Conservation (phyloP, 2,797 vertebrate genomes). For the Zalophus californianus region DNA sequence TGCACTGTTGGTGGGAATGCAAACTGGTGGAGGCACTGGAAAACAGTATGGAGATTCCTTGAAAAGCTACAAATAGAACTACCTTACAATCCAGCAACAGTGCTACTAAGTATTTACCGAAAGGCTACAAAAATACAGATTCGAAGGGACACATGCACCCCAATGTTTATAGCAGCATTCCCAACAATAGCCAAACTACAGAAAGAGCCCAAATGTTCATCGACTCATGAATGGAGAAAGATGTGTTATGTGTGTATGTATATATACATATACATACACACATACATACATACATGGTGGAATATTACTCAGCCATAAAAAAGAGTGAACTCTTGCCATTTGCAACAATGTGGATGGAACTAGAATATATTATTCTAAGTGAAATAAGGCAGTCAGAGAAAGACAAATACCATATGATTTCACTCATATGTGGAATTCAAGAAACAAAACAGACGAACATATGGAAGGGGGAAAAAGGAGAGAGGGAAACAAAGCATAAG, state of each 20-base stretch:
- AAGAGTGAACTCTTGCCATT: not conserved
- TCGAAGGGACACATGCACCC: not conserved
- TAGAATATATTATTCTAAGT: not conserved
- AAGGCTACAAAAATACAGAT: not conserved
- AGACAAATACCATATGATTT: not conserved
- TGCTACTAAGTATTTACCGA: not conserved
- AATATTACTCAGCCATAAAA: not conserved
- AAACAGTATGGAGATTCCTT: not conserved
- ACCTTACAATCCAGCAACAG: not conserved
- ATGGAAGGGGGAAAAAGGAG: not conserved
- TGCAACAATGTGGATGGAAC: not conserved
- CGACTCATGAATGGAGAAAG: not conserved
- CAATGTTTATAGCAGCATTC: not conserved
- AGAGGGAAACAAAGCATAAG: not conserved
- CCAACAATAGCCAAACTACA: not conserved
- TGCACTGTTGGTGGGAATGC: not conserved
- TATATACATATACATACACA: fast-evolving
- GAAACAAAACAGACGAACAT: not conserved
- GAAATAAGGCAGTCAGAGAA: not conserved
- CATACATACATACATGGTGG: not conserved
- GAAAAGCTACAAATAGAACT: not conserved
- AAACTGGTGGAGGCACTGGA: not conserved
- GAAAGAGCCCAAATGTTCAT: not conserved
- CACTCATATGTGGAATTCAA: not conserved
- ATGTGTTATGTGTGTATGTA: too few species aligned